Base-by-base conservation (phyloP, 2,113 vertebrate genomes). In the Apaloderma vittatum region DNA sequence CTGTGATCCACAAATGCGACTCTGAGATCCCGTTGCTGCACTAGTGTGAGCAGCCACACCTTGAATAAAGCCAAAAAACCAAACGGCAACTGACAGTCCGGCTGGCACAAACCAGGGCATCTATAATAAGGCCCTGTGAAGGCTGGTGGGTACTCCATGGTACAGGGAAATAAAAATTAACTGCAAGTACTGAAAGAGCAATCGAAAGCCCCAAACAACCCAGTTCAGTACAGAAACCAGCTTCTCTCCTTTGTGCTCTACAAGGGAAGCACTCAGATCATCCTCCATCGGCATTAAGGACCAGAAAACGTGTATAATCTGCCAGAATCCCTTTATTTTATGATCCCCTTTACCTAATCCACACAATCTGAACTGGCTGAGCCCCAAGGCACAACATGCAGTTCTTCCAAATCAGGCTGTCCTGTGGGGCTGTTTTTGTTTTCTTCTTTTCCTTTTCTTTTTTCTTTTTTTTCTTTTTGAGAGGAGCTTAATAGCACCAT, bases 1-100 rank as follows among this genome's bases (percentile, higher is more conserved):
- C 51, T 0, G 0, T 1, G 1, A 30, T 17, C 58, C 8, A 0
- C 2, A 29, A 14, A 26, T 1, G 0, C 1, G 12, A 22, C 26
- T 12, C 26, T 11, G 12, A 68, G 84, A 54, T 32, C 12, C 45
- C 34, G 20, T 17, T 19, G 2, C 37, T 4, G 67, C 40, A 40
- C 43, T 24, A 15, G 9, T 8, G 20, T 6, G 45, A 74, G 43
- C 62, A 49, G 37, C 48, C 80, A 61, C 72, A 57, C 43, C 66
- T 36, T 2, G 11, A 85, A 43, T 1, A 37, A 36, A 61, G 45
- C 45, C 14, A 8, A 34, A 59, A 71, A 34, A 4, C 5, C 12
- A 1, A 15, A 37, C 0, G 8, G 80, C 13, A 20, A 14, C 43
- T 4, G 12, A 54, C 0, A 36, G 67, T 10, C 30, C 58, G 14